Percentiles rank a stretch among this genome's conserved stretches.
Evolutionary conservation across 2,888 invertebrate species (phyloP).

Genomic region (Drosophila buzzatii): DNA sequence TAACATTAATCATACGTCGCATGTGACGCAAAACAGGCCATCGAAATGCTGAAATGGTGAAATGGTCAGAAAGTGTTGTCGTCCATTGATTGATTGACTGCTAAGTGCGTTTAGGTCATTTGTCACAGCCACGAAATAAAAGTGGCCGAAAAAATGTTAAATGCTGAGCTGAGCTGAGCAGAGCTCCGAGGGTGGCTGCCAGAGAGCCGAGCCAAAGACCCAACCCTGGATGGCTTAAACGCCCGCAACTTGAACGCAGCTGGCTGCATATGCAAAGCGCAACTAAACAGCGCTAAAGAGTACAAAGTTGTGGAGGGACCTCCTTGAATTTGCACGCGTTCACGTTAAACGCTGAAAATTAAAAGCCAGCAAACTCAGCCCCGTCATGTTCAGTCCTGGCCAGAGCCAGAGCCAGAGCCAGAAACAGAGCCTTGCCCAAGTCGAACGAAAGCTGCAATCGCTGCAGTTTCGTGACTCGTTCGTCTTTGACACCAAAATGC

Average conservation of each 20-base stretch:
- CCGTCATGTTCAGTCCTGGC: not conserved
- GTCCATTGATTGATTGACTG: slow-evolving; percentile 38
- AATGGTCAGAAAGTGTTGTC: slow-evolving; percentile 18
- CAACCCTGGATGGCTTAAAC: no score
- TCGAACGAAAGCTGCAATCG: slow-evolving; percentile 16
- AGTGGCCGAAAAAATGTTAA: slow-evolving; percentile 23
- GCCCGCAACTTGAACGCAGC: not conserved
- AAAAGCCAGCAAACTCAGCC: slow-evolving; percentile 37
- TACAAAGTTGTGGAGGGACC: slow-evolving; percentile 62
- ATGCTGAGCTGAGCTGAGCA: slow-evolving; percentile 1
- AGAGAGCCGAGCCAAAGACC: not conserved
- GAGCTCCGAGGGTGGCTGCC: not conserved
- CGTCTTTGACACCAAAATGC: slow-evolving; percentile 75
- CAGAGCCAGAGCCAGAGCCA: not conserved
- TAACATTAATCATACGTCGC: slow-evolving; percentile 52
- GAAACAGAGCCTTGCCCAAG: not conserved
- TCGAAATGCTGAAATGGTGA: slow-evolving; percentile 6
- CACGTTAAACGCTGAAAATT: slow-evolving; percentile 71
- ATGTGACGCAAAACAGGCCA: slow-evolving; percentile 25
- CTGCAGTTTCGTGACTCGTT: slow-evolving; percentile 60
- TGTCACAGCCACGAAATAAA: slow-evolving; percentile 36
- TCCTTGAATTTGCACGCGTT: slow-evolving; percentile 62
- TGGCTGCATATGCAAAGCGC: slow-evolving; percentile 63
- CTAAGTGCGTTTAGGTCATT: slow-evolving; percentile 48
- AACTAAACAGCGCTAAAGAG: slow-evolving; percentile 76